Evolutionary conservation across 2,888 invertebrate genomes (phyloP).

Genomic region (Stenolophus ochropezus): DNA sequence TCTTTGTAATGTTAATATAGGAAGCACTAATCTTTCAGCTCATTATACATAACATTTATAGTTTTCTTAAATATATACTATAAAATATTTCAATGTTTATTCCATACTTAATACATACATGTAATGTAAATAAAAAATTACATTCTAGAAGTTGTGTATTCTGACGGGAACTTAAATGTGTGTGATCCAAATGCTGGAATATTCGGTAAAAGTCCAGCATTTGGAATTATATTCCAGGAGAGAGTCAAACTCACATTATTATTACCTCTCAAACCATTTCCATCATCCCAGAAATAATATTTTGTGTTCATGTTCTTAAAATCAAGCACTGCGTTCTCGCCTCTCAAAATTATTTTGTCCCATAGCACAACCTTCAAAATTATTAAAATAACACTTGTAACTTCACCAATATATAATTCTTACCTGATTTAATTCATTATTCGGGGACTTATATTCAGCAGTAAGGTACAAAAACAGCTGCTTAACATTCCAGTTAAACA

Average conservation of each 20-base stretch:
- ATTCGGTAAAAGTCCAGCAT: conserved; percentile 95
- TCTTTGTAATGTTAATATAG: conserved; percentile 11
- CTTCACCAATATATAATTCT: no score
- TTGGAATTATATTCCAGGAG: conserved; percentile 99
- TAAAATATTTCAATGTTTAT: conserved; percentile 48
- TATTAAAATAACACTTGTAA: conserved; percentile 45
- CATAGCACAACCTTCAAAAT: conserved; percentile 88
- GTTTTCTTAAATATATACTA: conserved; percentile 53
- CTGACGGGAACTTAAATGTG: conserved; percentile 91
- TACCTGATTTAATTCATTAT: conserved; percentile 90
- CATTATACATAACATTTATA: conserved; percentile 45
- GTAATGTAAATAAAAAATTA: conserved; percentile 67
- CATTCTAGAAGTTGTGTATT: conserved; percentile 84
- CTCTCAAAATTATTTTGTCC: conserved; percentile 98
- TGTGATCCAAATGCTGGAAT: conserved; percentile 89
- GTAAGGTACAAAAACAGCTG: conserved; percentile 97
- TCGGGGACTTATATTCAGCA: conserved; percentile 93
- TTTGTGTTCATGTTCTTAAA: conserved; percentile 97
- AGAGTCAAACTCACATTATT: conserved; percentile 95
- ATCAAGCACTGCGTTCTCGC: conserved; percentile 94
- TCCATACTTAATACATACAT: conserved; percentile 44
- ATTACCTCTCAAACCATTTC: conserved; percentile 95
- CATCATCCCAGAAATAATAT: conserved; percentile 99
- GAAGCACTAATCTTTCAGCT: conserved; percentile 5
- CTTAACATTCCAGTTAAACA: conserved; percentile 99